A percentile compares a stretch with the other conserved stretches of the same genome.
These are phyloP conservation scores for Galemys pyrenaicus DNA, from an alignment of 2,113 vertebrate species.

Conservation along the genomic window DNA sequence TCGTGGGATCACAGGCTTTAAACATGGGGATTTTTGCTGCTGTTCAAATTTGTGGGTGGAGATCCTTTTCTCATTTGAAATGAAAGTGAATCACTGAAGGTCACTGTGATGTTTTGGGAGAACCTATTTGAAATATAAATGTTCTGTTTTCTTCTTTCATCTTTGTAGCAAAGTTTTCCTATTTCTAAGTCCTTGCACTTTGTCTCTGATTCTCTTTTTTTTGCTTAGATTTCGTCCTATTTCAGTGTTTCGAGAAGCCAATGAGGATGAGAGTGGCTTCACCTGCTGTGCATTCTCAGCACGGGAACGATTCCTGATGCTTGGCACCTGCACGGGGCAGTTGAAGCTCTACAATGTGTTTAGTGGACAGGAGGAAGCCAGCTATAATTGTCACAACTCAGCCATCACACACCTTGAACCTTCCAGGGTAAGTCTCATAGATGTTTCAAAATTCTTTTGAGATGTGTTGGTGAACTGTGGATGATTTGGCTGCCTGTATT, in stretches of 20 bases:
- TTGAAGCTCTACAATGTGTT: slow-evolving; percentile 99
- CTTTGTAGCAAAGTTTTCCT: slow-evolving; percentile 26
- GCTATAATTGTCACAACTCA: slow-evolving; percentile 97
- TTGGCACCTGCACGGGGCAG: slow-evolving; percentile 97
- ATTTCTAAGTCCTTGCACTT: neutral
- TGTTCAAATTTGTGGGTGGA: slow-evolving; percentile 30
- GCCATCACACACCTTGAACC: slow-evolving; percentile 98
- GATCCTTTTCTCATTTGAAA: slow-evolving; percentile 33
- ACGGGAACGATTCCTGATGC: slow-evolving; percentile 97
- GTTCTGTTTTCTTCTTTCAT: neutral
- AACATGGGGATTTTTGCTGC: neutral
- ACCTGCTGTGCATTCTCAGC: slow-evolving; percentile 99
- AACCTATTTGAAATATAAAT: slow-evolving; percentile 5
- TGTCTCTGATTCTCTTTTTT: neutral
- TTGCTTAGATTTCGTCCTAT: slow-evolving; percentile 94
- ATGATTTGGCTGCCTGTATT: neutral
- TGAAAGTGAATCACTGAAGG: neutral
- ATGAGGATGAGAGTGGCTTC: slow-evolving; percentile 98
- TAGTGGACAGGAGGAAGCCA: slow-evolving; percentile 98
- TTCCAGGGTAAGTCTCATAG: slow-evolving; percentile 89
- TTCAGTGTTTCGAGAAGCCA: slow-evolving; percentile 98
- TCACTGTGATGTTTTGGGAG: slow-evolving; percentile 11
- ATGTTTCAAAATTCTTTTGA: neutral
- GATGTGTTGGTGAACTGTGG: neutral
- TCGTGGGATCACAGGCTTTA: neutral